Conservation (phyloP, 1,140 invertebrate genomes). For the Physella acuta region DNA sequence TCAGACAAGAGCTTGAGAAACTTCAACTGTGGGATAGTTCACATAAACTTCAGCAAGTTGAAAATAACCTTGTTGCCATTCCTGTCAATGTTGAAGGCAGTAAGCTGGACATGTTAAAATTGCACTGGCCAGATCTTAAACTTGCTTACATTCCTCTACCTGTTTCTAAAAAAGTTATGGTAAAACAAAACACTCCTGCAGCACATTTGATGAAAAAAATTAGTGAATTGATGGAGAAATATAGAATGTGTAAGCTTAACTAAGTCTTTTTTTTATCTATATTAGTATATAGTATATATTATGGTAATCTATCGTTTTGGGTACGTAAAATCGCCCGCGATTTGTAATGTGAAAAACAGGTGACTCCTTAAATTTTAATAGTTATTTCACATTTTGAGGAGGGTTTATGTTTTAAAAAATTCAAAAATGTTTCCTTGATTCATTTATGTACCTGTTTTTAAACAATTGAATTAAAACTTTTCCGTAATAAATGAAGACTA, state of each 20-base stretch:
- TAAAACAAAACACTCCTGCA: slow-evolving; percentile 29
- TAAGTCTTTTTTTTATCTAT: neutral
- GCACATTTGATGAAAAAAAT: slow-evolving; percentile 27
- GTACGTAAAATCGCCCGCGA: too few species aligned
- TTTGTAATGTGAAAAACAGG: too few species aligned
- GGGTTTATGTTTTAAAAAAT: too few species aligned
- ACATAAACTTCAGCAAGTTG: slow-evolving; percentile 30
- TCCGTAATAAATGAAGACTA: too few species aligned
- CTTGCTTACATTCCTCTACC: slow-evolving; percentile 27
- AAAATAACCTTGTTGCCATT: slow-evolving; percentile 33
- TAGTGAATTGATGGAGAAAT: slow-evolving; percentile 21
- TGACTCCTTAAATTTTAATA: too few species aligned
- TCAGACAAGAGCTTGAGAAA: slow-evolving; percentile 32
- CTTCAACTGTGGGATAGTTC: slow-evolving; percentile 32
- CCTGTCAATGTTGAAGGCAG: slow-evolving; percentile 26
- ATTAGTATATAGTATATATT: neutral
- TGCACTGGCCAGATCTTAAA: neutral
- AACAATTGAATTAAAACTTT: too few species aligned
- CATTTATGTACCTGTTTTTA: too few species aligned
- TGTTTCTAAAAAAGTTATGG: slow-evolving; percentile 29
- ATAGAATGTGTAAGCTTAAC: slow-evolving; percentile 11
- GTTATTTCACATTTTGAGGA: too few species aligned
- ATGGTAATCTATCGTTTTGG: too few species aligned
- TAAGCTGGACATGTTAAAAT: neutral
- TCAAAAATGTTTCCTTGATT: too few species aligned